Evolutionary conservation across 2,113 vertebrate species (phyloP).

Genomic region (Pelecanoides urinatrix): DNA sequence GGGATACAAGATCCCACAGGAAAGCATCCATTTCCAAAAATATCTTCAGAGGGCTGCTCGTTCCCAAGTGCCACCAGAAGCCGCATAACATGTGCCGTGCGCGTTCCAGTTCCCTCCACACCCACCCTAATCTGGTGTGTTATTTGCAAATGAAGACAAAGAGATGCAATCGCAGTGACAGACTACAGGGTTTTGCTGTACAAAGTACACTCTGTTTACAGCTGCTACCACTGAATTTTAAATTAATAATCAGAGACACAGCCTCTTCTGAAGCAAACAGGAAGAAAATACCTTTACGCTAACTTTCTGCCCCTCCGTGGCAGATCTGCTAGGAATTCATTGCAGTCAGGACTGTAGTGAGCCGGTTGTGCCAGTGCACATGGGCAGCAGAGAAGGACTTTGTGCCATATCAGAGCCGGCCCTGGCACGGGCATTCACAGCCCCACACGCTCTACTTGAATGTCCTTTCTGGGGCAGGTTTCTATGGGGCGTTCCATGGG

Average conservation of each 20-base stretch:
- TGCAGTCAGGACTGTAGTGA: neutral
- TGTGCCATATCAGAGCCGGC: neutral
- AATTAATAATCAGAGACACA: neutral
- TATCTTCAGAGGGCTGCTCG: rapidly evolving
- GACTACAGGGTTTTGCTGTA: neutral
- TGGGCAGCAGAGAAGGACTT: neutral
- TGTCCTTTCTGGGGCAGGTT: neutral
- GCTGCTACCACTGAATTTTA: neutral
- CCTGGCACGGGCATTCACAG: neutral
- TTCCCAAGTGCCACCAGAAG: neutral
- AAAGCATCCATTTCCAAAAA: neutral
- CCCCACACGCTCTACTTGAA: neutral
- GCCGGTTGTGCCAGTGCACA: neutral
- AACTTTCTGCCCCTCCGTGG: neutral
- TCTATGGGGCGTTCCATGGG: neutral
- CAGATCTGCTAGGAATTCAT: neutral
- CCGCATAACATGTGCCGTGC: rapidly evolving
- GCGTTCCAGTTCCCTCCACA: rapidly evolving
- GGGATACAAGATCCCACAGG: neutral
- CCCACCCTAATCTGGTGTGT: rapidly evolving
- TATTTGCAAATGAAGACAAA: neutral
- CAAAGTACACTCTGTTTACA: neutral
- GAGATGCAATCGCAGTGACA: neutral
- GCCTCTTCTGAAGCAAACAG: neutral
- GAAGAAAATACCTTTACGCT: neutral